Percentiles rank a stretch among this genome's conserved stretches.
These are phyloP conservation scores for Eulemur macaco DNA, from an alignment of 2,113 vertebrate genomes.

Conservation along the genomic window DNA sequence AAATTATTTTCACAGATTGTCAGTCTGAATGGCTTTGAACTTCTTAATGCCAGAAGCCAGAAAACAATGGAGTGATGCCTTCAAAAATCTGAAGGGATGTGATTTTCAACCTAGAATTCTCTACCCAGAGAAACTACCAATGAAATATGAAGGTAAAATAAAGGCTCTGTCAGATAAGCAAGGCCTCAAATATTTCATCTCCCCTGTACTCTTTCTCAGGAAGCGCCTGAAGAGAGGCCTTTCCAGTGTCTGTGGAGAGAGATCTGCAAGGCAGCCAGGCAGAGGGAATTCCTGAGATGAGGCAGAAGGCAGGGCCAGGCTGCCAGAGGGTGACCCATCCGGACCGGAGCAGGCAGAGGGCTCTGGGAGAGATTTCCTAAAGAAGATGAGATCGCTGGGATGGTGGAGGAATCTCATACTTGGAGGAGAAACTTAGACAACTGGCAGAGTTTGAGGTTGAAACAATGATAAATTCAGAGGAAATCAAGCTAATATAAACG, in stretches of 20 bases:
- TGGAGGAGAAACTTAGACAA: neutral
- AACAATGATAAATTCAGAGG: conserved; percentile 42
- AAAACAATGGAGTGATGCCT: neutral
- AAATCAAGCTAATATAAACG: conserved; percentile 54
- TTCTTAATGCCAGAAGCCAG: neutral
- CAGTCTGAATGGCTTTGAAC: neutral
- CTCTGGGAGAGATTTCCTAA: neutral
- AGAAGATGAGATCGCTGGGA: neutral
- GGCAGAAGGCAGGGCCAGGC: neutral
- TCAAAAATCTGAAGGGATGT: conserved; percentile 22
- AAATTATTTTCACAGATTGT: neutral
- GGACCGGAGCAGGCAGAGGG: neutral
- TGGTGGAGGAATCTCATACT: neutral
- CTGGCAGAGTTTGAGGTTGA: neutral
- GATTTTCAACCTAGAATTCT: neutral
- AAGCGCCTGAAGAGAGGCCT: accelerated
- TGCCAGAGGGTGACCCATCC: neutral
- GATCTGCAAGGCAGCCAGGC: neutral
- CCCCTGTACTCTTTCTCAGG: neutral
- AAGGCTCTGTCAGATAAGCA: neutral
- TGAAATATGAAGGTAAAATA: neutral
- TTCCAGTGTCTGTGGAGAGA: neutral
- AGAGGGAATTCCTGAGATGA: neutral
- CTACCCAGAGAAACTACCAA: neutral
- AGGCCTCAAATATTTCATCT: neutral